A percentile compares a stretch with the other conserved stretches of the same genome.
Evolutionary conservation across 2,888 invertebrate genomes (phyloP).

Genomic region (Pterobdella sp.): DNA sequence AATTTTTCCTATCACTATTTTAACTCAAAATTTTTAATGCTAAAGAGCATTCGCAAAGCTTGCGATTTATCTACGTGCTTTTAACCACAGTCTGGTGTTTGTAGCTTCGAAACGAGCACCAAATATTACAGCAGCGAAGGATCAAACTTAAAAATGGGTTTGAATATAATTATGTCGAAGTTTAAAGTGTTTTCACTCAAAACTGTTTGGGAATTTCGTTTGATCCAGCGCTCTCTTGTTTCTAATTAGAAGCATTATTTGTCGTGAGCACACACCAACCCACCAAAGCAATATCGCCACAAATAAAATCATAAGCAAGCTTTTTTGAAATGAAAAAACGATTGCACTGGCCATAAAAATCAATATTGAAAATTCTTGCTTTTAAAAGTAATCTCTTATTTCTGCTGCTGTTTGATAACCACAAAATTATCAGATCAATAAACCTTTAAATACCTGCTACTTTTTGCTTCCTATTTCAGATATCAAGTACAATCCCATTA

Average conservation of each 20-base stretch:
- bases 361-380: neutral
- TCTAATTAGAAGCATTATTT: slow-evolving; percentile 8
- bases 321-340: neutral
- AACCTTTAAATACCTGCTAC: neutral
- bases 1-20: no score
- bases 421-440: neutral
- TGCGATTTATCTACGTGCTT: no score
- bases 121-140: no score
- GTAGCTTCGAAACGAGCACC: no score
- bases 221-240: neutral
- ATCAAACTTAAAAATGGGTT: no score
- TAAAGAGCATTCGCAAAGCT: no score
- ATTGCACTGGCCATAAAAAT: neutral
- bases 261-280: neutral
- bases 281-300: neutral
- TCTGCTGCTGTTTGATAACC: neutral
- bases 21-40: no score
- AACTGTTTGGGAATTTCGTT: neutral
- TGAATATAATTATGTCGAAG: neutral
- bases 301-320: slow-evolving; percentile 2
- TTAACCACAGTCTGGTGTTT: no score
- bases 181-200: neutral
- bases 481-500: neutral
- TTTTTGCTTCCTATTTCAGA: neutral
- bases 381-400: neutral